Base-by-base conservation (phyloP, 1,140 invertebrate species). In the Danaus plexippus region DNA sequence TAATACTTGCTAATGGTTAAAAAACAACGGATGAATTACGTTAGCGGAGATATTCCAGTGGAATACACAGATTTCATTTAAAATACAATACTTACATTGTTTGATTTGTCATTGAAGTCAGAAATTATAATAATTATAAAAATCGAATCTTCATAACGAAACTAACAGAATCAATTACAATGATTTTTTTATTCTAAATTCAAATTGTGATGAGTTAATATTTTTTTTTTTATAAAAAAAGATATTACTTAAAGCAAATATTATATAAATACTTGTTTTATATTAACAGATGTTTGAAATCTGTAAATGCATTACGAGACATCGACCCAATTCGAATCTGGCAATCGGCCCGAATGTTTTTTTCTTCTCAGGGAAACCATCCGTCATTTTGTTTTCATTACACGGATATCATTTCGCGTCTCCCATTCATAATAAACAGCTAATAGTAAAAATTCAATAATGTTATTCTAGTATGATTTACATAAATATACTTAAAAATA, bases 301-400 rank as follows among this genome's bases (percentile, higher is more conserved):
- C 9, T 42, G 43, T 44, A 45, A 59, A 51, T 57, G 56, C 56
- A 52, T 42, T 42, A 43, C 44, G 22, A 52, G 41, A 52, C 32
- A 50, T 47, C 63, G 67, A 72, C 69, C 69, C 47, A 65, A 54
- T 67, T 72, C 54, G 41, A 32, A 64, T 32, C 64, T 72, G 69
- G 64, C 69, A 69, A 47, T 42, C 12, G 62, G 69, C 69, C 69
- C 69, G 59, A 48, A 48, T 54, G 67, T 67, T 72, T 58, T 69
- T 65, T 64, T 62, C 56, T 53, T 62, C 66, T 61, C 57, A 54
- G 58, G 54, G 55, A 66, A 66, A 57, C 15, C 55, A 57, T 63
- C 58, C 41, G 55, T 60, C 57, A 68, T 60, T 57, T 58, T 57
- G 52, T 46, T 40, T 56, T 32, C 22, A 57, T 47, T 58, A 54